A percentile compares a stretch with the other conserved stretches of the same genome.
phyloP scores from a whole-genome alignment of 2,113 vertebrate genomes.

The Chloropsis hardwickii region DNA sequence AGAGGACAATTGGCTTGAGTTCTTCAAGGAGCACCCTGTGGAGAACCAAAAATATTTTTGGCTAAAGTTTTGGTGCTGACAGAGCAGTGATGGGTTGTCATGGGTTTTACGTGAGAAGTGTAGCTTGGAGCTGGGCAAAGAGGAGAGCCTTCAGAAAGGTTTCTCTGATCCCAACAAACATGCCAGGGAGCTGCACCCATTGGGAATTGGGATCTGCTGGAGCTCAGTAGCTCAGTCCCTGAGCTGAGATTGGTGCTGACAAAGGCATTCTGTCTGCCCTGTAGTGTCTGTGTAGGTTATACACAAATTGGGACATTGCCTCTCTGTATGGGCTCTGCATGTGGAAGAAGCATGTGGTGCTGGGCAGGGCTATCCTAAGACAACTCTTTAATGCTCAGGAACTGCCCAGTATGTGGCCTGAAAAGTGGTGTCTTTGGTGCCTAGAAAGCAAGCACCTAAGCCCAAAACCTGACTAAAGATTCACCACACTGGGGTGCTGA shows the following conservation, averaged over 20 bases:
- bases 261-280: not conserved
- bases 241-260: not conserved
- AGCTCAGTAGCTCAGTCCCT: not conserved
- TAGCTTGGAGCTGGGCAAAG: not conserved
- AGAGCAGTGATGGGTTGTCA: not conserved
- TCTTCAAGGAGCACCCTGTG: not conserved
- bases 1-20: not conserved
- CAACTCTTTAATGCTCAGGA: not conserved
- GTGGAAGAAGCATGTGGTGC: not conserved
- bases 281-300: not conserved
- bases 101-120: not conserved
- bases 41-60: not conserved
- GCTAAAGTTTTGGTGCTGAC: not conserved
- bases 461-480: not conserved
- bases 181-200: not conserved
- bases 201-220: not conserved
- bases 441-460: not conserved
- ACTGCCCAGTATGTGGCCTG: not conserved
- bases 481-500: not conserved
- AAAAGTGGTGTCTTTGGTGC: not conserved
- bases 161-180: not conserved
- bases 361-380: not conserved
- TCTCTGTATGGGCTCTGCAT: not conserved
- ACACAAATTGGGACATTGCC: not conserved
- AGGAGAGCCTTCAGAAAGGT: not conserved